A percentile compares a stretch with the other conserved stretches of the same genome.
Conservation (phyloP, 2,797 vertebrate species). For the Clarias laeviceps region DNA sequence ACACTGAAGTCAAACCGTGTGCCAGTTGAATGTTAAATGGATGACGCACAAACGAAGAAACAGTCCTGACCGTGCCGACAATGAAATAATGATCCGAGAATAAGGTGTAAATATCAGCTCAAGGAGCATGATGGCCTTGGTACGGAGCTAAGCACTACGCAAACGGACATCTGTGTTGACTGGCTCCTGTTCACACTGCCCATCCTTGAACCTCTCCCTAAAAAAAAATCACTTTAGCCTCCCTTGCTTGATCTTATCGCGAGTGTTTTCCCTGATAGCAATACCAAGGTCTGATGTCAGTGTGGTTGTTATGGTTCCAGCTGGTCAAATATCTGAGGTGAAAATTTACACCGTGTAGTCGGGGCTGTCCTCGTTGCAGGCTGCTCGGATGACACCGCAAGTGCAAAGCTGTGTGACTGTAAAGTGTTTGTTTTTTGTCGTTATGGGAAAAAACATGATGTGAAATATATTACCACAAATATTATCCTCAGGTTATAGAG, state of each 20-base stretch:
- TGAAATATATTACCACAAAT: neutral
- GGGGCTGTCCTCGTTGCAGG: neutral
- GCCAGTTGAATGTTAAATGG: neutral
- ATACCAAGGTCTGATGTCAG: neutral
- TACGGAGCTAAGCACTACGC: slow-evolving; percentile 21
- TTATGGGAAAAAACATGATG: neutral
- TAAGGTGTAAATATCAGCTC: slow-evolving; percentile 21
- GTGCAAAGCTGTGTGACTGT: neutral
- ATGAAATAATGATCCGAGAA: slow-evolving; percentile 10
- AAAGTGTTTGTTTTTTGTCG: neutral
- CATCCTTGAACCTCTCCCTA: slow-evolving; percentile 29
- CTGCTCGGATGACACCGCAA: neutral
- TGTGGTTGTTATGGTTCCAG: slow-evolving; percentile 24
- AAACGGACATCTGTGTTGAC: slow-evolving; percentile 28
- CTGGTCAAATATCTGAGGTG: slow-evolving; percentile 31
- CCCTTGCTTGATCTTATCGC: neutral
- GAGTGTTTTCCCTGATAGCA: slow-evolving; percentile 13
- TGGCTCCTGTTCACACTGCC: neutral
- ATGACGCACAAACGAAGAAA: neutral
- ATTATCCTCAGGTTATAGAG: neutral
- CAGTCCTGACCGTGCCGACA: neutral
- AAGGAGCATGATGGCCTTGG: slow-evolving; percentile 27
- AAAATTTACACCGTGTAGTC: slow-evolving; percentile 23
- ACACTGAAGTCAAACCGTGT: neutral
- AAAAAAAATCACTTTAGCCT: neutral